A percentile compares a stretch with the other conserved stretches of the same genome.
Conservation (phyloP, 2,888 invertebrate genomes). For the Thecophora atra region DNA sequence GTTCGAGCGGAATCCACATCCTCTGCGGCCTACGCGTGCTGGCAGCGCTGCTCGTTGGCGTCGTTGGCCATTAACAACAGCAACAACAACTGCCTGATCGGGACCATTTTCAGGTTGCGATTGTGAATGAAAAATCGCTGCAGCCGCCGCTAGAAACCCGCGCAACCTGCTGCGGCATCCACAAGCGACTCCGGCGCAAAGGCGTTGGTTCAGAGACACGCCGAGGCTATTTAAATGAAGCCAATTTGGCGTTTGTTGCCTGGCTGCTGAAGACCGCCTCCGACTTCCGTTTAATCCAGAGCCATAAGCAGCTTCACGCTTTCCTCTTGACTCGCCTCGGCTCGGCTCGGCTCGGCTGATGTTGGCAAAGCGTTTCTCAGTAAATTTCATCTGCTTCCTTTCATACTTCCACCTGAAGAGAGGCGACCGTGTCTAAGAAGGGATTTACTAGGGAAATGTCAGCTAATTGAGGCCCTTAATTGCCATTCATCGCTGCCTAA, state of each 20-base stretch:
- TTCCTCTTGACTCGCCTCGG: background rate
- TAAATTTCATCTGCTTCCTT: background rate
- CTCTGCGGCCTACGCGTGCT: conserved; percentile 21
- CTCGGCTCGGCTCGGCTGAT: no score
- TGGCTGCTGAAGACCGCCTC: conserved; percentile 33
- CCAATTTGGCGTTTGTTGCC: conserved; percentile 17
- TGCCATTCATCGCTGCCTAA: background rate
- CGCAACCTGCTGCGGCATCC: conserved; percentile 4
- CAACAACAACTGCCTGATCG: conserved; percentile 16
- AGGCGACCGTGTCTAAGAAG: no score
- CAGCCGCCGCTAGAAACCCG: conserved; percentile 1
- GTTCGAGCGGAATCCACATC: conserved; percentile 10
- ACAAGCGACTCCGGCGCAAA: background rate
- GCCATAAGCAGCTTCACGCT: background rate
- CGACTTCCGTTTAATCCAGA: conserved; percentile 37
- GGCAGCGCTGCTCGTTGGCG: background rate
- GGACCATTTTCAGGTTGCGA: conserved; percentile 13
- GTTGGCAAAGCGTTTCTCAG: background rate
- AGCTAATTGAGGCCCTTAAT: no score
- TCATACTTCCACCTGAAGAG: background rate
- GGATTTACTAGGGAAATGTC: no score
- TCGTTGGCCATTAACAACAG: conserved; percentile 26
- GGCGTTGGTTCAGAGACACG: conserved; percentile 11
- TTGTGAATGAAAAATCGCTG: conserved; percentile 22
- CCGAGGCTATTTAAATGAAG: conserved; percentile 15